A percentile compares a stretch with the other conserved stretches of the same genome.
These are phyloP conservation scores for Hemibagrus wyckioides DNA, from an alignment of 2,113 vertebrate genomes.

Conservation along the genomic window DNA sequence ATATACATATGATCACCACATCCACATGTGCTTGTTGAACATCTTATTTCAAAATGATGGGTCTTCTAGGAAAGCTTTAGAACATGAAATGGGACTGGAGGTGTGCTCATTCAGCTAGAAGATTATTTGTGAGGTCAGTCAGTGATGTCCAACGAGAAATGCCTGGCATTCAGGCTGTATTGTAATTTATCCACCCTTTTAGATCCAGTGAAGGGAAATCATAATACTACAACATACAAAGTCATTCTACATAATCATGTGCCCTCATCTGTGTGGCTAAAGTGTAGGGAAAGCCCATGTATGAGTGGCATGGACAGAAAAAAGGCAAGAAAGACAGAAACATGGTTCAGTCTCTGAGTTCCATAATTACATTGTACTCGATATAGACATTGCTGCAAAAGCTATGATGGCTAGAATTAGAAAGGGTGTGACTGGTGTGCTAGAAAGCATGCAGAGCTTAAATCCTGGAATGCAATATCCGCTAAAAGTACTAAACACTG, in stretches of 20 bases:
- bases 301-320: background rate
- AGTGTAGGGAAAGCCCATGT: background rate
- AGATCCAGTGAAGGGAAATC: background rate
- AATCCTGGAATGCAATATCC: constrained; percentile 3
- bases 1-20: no score
- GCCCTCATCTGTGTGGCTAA: background rate
- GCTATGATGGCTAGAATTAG: constrained; percentile 19
- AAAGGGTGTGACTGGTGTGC: constrained; percentile 10
- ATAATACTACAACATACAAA: background rate
- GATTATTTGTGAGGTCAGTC: background rate
- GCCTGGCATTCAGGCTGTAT: background rate
- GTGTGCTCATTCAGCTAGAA: background rate
- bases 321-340: background rate
- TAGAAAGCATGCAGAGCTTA: constrained; percentile 2
- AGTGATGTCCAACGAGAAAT: background rate
- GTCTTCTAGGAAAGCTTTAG: background rate
- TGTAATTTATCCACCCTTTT: background rate
- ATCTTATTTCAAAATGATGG: background rate
- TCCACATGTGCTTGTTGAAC: no score
- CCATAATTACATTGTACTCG: constrained; percentile 20
- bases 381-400: constrained; percentile 28
- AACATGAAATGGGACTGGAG: background rate
- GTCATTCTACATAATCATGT: background rate
- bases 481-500: background rate
- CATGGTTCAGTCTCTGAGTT: background rate